Percentiles rank a stretch among this genome's conserved stretches.
These are phyloP conservation scores for Patella pellucida DNA, from an alignment of 2,888 invertebrate species.

Conservation along the genomic window DNA sequence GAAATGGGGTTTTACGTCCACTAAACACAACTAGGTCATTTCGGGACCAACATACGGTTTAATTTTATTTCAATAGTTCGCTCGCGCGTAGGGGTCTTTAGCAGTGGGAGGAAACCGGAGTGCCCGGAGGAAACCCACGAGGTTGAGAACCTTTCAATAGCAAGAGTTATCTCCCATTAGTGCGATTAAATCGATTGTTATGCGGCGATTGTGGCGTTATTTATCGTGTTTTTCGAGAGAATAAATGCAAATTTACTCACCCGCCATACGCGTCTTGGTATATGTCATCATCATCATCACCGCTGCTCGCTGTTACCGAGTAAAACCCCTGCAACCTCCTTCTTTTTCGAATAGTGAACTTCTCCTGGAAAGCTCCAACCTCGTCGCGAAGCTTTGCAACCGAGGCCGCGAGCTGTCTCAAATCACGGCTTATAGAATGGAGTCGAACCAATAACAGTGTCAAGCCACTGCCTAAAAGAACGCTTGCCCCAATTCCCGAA, in stretches of 20 bases:
- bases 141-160: too few species aligned
- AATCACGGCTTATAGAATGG: conserved; percentile 34
- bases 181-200: too few species aligned
- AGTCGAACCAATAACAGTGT: conserved; percentile 49
- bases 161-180: too few species aligned
- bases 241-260: conserved; percentile 28
- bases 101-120: too few species aligned
- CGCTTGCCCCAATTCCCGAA: conserved; percentile 54
- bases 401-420: conserved; percentile 15
- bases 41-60: too few species aligned
- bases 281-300: conserved; percentile 63
- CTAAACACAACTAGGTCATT: too few species aligned
- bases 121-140: too few species aligned
- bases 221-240: too few species aligned
- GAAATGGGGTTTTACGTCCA: too few species aligned
- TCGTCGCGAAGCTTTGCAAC: conserved; percentile 13
- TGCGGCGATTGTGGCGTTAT: too few species aligned
- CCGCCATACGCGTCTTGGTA: conserved; percentile 62
- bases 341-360: conserved; percentile 8
- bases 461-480: conserved; percentile 55
- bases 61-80: too few species aligned
- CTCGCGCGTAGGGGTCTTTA: too few species aligned
- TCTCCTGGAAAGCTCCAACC: background rate
- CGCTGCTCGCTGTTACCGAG: conserved; percentile 52
- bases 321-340: conserved; percentile 40